Evolutionary conservation across 2,113 vertebrate species (phyloP).

Genomic region (Capricornis sumatraensis): DNA sequence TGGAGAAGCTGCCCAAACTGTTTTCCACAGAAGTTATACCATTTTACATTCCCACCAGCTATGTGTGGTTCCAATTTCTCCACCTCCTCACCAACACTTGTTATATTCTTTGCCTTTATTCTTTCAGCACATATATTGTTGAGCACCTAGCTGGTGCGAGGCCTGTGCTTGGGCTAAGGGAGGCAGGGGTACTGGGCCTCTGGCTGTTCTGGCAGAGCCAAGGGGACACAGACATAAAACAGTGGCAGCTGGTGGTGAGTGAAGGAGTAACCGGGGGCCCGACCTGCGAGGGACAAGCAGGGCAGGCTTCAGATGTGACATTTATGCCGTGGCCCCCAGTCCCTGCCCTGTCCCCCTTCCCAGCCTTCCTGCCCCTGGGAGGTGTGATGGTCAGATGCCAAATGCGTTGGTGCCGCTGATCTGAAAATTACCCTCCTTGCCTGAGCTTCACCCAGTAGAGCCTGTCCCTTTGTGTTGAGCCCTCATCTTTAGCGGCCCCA

Average conservation of each 20-base stretch:
- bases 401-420: neutral
- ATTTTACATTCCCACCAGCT: neutral
- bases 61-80: neutral
- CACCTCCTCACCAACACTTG: neutral
- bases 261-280: too few relatives aligned
- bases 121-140: neutral
- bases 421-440: neutral
- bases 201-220: neutral
- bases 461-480: neutral
- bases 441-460: neutral
- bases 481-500: neutral
- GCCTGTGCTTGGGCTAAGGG: neutral
- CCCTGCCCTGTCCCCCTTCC: neutral
- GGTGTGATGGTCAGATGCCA: too few relatives aligned
- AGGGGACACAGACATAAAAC: neutral
- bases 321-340: neutral
- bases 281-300: fast-evolving
- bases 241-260: neutral
- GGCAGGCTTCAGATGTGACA: neutral
- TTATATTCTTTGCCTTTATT: neutral
- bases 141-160: neutral
- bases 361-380: neutral
- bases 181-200: neutral
- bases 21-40: neutral
- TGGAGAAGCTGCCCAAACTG: neutral